Evolutionary conservation across 2,797 vertebrate species (phyloP).

Genomic region (Chromis chromis): DNA sequence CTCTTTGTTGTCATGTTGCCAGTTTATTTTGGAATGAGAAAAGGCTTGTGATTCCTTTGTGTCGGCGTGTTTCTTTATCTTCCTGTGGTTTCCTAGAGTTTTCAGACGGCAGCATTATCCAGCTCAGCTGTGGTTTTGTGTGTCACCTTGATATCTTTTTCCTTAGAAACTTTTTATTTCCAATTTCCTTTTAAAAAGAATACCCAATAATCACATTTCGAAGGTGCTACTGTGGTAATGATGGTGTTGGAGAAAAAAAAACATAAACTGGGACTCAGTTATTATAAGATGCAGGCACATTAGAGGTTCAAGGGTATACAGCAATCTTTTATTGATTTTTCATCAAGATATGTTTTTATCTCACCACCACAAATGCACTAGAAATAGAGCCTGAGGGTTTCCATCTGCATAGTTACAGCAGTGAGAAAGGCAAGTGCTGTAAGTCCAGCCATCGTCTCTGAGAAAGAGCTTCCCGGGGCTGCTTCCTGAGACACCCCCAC

Average conservation of each 20-base stretch:
- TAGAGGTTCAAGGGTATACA: slow-evolving; percentile 6
- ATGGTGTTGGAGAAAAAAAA: slow-evolving; percentile 5
- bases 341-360: slow-evolving; percentile 50
- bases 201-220: slow-evolving; percentile 23
- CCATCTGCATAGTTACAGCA: slow-evolving; percentile 18
- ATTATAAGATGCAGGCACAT: slow-evolving; percentile 29
- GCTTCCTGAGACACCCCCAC: slow-evolving; percentile 1
- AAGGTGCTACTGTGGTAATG: background rate
- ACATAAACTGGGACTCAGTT: slow-evolving; percentile 5
- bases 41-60: slow-evolving; percentile 44
- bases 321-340: slow-evolving; percentile 48
- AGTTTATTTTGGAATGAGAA: slow-evolving; percentile 48
- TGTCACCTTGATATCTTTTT: slow-evolving; percentile 25
- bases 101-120: slow-evolving; percentile 35
- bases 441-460: slow-evolving; percentile 30
- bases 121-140: slow-evolving; percentile 29
- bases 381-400: slow-evolving; percentile 27
- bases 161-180: slow-evolving; percentile 18
- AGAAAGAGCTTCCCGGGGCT: slow-evolving; percentile 21
- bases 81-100: slow-evolving; percentile 28
- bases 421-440: slow-evolving; percentile 5
- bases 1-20: slow-evolving; percentile 51
- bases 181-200: slow-evolving; percentile 4
- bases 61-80: slow-evolving; percentile 27
- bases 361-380: slow-evolving; percentile 18